phyloP scores from a whole-genome alignment of 2,797 vertebrate species.

The Pangasius mekongensis region DNA sequence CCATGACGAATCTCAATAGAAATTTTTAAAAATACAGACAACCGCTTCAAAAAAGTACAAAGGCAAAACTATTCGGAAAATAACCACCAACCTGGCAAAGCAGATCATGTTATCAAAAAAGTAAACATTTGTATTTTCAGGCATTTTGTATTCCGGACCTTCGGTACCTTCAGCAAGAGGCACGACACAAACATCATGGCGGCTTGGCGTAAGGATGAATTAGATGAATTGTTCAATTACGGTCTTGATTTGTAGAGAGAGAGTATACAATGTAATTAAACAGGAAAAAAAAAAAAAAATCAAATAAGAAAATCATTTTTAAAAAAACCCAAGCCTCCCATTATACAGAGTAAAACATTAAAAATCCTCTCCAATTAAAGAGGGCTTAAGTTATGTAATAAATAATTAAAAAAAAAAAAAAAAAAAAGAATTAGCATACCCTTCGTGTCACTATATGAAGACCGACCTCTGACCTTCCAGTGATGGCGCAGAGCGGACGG shows the following conservation, averaged over 20 bases:
- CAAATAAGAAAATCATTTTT: background rate
- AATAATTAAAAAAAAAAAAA: constrained; percentile 40
- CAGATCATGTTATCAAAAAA: constrained; percentile 11
- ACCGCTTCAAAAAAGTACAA: constrained; percentile 11
- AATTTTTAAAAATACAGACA: constrained; percentile 25
- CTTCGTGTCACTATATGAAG: background rate
- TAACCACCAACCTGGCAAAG: background rate
- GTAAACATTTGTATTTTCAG: constrained; percentile 36
- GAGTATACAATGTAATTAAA: background rate
- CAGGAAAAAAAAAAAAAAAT: background rate
- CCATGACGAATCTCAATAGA: background rate
- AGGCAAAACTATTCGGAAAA: constrained; percentile 21
- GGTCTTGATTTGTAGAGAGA: background rate
- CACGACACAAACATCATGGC: constrained; percentile 11
- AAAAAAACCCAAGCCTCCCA: background rate
- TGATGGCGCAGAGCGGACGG: background rate
- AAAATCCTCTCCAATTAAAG: background rate
- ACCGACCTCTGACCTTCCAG: background rate
- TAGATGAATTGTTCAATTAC: background rate
- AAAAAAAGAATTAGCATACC: background rate
- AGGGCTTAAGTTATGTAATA: constrained; percentile 45
- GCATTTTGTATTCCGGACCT: background rate
- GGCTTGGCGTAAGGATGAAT: background rate
- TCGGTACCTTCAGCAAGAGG: background rate
- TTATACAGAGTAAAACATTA: constrained; percentile 9